A percentile compares a stretch with the other conserved stretches of the same genome.
Conservation (phyloP, 1,140 invertebrate species). For the Ectropis grisescens region DNA sequence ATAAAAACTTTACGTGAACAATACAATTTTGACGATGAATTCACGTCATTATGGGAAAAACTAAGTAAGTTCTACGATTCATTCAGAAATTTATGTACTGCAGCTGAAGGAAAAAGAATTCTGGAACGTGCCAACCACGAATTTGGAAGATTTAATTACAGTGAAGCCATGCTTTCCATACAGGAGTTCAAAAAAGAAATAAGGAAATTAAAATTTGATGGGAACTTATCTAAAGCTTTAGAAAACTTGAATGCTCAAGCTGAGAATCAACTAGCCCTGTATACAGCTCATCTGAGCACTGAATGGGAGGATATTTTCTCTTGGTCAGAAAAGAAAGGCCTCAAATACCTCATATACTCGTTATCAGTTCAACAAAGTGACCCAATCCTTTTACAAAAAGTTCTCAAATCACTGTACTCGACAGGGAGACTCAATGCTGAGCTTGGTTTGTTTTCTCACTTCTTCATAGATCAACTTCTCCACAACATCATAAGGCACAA, state of each 20-base stretch:
- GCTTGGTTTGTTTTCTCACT: constrained; percentile 43
- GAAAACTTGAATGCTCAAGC: constrained; percentile 30
- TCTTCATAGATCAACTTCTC: constrained; percentile 46
- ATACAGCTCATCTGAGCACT: constrained; percentile 39
- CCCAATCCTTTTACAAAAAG: constrained; percentile 31
- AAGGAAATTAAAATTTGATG: constrained; percentile 34
- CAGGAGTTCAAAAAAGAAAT: constrained; percentile 35
- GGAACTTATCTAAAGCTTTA: constrained; percentile 32
- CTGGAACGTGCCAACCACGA: constrained; percentile 42
- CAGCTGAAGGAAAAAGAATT: constrained; percentile 32
- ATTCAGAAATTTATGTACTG: constrained; percentile 35
- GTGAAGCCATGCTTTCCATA: constrained; percentile 36
- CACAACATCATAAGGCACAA: constrained; percentile 48
- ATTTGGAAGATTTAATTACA: constrained; percentile 40
- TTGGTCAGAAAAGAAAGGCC: constrained; percentile 41
- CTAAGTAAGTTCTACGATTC: constrained; percentile 22
- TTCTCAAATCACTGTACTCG: constrained; percentile 42
- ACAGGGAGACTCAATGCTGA: constrained; percentile 44
- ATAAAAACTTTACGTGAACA: constrained; percentile 22
- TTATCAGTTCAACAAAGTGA: constrained; percentile 52
- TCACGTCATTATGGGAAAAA: constrained; percentile 28
- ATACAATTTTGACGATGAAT: constrained; percentile 32
- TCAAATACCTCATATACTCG: constrained; percentile 39
- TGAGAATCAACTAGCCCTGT: constrained; percentile 44
- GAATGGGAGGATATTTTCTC: constrained; percentile 56